These are phyloP conservation scores for Amphilophus citrinellus DNA, from an alignment of 2,113 vertebrate genomes.

Conservation along the genomic window DNA sequence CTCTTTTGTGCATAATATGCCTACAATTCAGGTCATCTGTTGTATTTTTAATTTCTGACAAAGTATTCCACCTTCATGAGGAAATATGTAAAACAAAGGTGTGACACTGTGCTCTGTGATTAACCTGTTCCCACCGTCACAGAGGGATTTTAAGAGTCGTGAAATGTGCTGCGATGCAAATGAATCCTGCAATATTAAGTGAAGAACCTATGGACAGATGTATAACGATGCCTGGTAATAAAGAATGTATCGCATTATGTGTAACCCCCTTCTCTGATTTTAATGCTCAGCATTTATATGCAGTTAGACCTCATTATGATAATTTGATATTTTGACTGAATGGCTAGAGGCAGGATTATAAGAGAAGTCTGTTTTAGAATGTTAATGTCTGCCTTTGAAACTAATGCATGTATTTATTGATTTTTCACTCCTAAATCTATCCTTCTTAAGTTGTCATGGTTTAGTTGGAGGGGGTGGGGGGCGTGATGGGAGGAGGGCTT, in stretches of 20 bases:
- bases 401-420: conserved; percentile 80
- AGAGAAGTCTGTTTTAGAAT: conserved; percentile 77
- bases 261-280: conserved; percentile 67
- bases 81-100: conserved; percentile 50
- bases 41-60: conserved; percentile 75
- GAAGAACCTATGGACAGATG: conserved; percentile 13
- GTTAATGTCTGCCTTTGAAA: conserved; percentile 81
- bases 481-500: not conserved
- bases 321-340: conserved; percentile 85
- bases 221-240: conserved; percentile 37
- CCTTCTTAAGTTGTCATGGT: conserved; percentile 79
- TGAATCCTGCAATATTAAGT: conserved; percentile 29
- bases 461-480: conserved; percentile 33
- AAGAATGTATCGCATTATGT: conserved; percentile 65
- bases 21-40: conserved; percentile 67
- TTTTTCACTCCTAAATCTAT: conserved; percentile 78
- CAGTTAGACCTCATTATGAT: conserved; percentile 86
- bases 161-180: conserved; percentile 38
- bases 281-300: conserved; percentile 82
- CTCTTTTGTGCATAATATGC: conserved; percentile 69
- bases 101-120: not conserved
- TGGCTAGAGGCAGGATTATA: conserved; percentile 79
- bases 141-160: not conserved
- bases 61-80: conserved; percentile 58
- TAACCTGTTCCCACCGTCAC: conserved; percentile 39